Evolutionary conservation across 2,113 vertebrate genomes (phyloP), one percentile per base, ranked within the genome.

Genomic region (Sisor rabdophorus): DNA sequence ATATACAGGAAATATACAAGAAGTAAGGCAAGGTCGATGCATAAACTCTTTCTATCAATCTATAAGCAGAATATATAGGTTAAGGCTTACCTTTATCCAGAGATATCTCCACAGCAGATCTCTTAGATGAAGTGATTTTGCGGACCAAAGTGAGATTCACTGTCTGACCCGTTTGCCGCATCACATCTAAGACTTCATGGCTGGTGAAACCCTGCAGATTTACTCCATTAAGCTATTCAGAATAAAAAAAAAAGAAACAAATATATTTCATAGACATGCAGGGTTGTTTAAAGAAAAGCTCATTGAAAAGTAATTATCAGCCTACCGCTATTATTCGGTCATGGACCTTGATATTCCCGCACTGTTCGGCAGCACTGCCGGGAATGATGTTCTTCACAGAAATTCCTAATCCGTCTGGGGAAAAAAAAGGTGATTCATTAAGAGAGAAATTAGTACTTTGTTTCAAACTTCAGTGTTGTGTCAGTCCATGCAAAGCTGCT

Each of bases 151-250:
- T 95, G 15, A 98, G 92, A 50, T 90, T 82, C 0, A 99, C 94
- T 0, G 85, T 88, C 77, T 92, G 92, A 0, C 95, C 94, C 0
- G 95, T 92, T 77, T 88, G 91, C 54, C 92, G 91, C 91, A 98
- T 91, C 0, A 92, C 93, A 78, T 96, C 93, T 47, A 98, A 89
- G 32, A 98, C 96, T 80, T 98, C 94, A 73, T 94, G 93, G 73
- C 96, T 99, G 83, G 90, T 93, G 86, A 93, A 91, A 71, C 93
- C 94, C 26, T 97, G 93, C 20, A 99, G 93, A 79, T 93, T 94
- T 58, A 98, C 67, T 3, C 93, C 93, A 36, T 99, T 92, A 60
- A 99, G 85, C 97, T 99, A 81, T 50, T 40, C 47, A 36, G 24
- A 80, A 28, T 53, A 13, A 67, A 76, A 44, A 28, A 28, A 69